Conservation (phyloP, 2,113 vertebrate species). For the western clawed frog (Xenopus tropicalis) region UCB_Xtro_10.0 CM004449.2:19198501-19199000, state of each 20-base stretch:
- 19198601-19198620: too few relatives aligned
- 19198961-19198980: background rate
- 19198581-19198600: too few relatives aligned
- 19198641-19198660: too few relatives aligned
- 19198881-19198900: background rate
- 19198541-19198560: too few relatives aligned
- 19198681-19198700: too few relatives aligned
- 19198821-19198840: conserved; percentile 18
- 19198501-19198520: too few relatives aligned
- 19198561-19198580: too few relatives aligned
- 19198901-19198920: conserved; percentile 10
- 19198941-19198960: conserved; percentile 3
- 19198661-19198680: too few relatives aligned
- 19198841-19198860: conserved; percentile 13
- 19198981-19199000: background rate
- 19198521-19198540: too few relatives aligned
- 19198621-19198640: too few relatives aligned
- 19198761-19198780: conserved; percentile 13
- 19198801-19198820: conserved; percentile 8
- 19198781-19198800: conserved; percentile 30
- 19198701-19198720: too few relatives aligned
- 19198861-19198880: conserved; percentile 13
- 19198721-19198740: conserved; percentile 12
- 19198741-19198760: conserved; percentile 11
- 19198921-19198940: conserved; percentile 30